Conservation (phyloP, 2,888 invertebrate species). For the Fabriciana adippe region DNA sequence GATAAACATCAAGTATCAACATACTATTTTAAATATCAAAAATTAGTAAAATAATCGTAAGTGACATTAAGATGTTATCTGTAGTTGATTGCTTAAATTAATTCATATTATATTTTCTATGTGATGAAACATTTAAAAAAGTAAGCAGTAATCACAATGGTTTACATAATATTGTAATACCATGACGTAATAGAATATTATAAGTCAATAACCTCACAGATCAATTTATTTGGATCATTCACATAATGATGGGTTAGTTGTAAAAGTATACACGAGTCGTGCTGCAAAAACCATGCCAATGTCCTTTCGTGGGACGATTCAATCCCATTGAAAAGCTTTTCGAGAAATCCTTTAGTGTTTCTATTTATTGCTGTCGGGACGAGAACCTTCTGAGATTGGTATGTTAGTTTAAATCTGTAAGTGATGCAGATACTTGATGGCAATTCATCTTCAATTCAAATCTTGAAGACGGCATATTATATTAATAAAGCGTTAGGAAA, state of each 20-base stretch:
- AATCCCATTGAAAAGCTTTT: conserved; percentile 31
- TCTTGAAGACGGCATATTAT: background rate
- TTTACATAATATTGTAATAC: conserved; percentile 12
- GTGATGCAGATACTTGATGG: conserved; percentile 8
- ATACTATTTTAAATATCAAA: no score
- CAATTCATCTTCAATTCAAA: conserved; percentile 6
- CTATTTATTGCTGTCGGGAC: conserved; percentile 30
- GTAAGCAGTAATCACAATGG: background rate
- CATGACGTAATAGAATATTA: conserved; percentile 21
- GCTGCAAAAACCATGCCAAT: conserved; percentile 36
- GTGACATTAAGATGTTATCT: no score
- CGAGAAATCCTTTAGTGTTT: conserved; percentile 31
- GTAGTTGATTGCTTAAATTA: no score
- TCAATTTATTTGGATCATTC: conserved; percentile 34
- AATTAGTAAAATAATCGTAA: no score
- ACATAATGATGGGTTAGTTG: conserved; percentile 26
- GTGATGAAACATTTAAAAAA: conserved; percentile 11
- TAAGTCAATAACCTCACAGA: conserved; percentile 32
- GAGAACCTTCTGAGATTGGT: conserved; percentile 24
- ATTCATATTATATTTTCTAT: background rate
- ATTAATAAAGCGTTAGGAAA: background rate
- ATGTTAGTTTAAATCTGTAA: conserved; percentile 19
- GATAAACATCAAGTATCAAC: no score
- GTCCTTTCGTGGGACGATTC: conserved; percentile 33
- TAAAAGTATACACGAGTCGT: conserved; percentile 24